These are phyloP conservation scores for Ricordea florida DNA, from an alignment of 92 coral and sea anemone genomes.

Conservation along the genomic window DNA sequence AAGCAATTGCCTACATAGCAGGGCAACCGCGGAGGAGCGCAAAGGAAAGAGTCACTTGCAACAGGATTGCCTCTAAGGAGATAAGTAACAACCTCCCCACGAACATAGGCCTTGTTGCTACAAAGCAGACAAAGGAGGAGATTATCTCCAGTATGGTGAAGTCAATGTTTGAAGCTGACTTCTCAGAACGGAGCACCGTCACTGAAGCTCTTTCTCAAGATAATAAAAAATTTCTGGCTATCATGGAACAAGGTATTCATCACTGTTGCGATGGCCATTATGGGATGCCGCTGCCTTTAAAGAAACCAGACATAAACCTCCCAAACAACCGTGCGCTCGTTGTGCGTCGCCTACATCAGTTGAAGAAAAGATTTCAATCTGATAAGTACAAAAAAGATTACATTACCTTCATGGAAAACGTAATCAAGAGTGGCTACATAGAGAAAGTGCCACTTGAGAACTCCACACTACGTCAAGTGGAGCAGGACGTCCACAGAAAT, in stretches of 20 bases:
- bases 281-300: slow-evolving; percentile 35
- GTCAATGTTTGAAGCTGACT: slow-evolving; percentile 45
- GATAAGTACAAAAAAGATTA: background rate
- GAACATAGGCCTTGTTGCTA: background rate
- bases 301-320: background rate
- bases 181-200: background rate
- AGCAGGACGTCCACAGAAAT: too few relatives aligned
- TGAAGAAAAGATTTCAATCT: slow-evolving; percentile 11
- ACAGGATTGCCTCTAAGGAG: slow-evolving; percentile 7
- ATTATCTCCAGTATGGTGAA: slow-evolving; percentile 20
- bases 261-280: slow-evolving; percentile 17
- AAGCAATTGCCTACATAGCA: too few relatives aligned
- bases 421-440: background rate
- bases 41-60: too few relatives aligned
- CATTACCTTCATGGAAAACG: background rate
- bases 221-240: slow-evolving; percentile 12
- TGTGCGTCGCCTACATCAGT: background rate
- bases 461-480: too few relatives aligned
- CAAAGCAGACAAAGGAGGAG: slow-evolving; percentile 10
- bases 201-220: slow-evolving; percentile 10
- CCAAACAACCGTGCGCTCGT: slow-evolving; percentile 30
- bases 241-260: background rate
- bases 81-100: background rate
- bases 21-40: too few relatives aligned
- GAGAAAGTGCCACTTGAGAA: background rate